These are phyloP conservation scores for Recurvirostra avosetta DNA, from an alignment of 2,113 vertebrate genomes.

Conservation along the genomic window DNA sequence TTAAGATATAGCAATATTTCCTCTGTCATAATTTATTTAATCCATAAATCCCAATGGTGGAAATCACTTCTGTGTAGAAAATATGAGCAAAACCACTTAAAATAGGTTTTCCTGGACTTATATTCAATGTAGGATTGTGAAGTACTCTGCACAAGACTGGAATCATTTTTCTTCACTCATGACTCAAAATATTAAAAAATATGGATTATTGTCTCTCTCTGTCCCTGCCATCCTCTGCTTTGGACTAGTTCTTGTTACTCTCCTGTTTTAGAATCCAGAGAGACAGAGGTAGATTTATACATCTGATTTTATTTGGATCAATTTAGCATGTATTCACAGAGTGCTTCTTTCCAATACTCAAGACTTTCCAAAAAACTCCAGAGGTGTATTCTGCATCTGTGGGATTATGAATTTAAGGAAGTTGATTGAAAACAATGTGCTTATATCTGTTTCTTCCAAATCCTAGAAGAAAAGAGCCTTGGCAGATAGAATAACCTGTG, in stretches of 20 bases:
- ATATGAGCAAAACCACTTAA: background rate
- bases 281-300: background rate
- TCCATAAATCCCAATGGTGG: background rate
- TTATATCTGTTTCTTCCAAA: background rate
- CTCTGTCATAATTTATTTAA: background rate
- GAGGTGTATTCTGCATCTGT: background rate
- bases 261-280: background rate
- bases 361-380: background rate
- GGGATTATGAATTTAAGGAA: background rate
- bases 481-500: background rate
- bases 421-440: background rate
- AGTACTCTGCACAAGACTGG: background rate
- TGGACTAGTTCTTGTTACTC: background rate
- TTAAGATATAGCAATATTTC: background rate
- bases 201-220: background rate
- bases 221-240: background rate
- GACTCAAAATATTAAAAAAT: background rate
- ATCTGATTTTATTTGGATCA: background rate
- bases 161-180: background rate
- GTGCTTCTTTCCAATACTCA: background rate
- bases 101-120: background rate
- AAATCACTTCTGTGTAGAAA: background rate
- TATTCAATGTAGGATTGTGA: background rate
- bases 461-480: background rate
- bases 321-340: background rate